Conservation (phyloP, 1,140 invertebrate genomes). For the Oreohelix idahoensis region DNA sequence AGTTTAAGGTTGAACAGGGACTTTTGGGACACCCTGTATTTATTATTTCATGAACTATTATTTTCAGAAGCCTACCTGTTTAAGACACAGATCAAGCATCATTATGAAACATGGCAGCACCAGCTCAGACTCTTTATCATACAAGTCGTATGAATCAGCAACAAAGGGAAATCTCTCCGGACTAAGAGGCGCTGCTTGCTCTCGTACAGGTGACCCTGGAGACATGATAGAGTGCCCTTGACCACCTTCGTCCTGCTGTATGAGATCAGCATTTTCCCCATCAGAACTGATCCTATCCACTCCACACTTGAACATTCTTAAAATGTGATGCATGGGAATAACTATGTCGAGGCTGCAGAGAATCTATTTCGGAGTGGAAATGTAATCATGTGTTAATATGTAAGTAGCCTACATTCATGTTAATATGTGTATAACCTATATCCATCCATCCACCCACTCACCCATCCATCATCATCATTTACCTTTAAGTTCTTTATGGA, state of each 20-base stretch:
- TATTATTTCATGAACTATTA: neutral
- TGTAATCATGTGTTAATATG: neutral
- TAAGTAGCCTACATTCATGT: too few relatives aligned
- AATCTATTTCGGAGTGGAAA: conserved; percentile 55
- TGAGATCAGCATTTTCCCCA: conserved; percentile 44
- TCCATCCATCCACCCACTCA: too few relatives aligned
- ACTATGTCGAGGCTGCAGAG: conserved; percentile 69
- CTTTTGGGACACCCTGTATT: too few relatives aligned
- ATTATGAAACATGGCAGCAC: conserved; percentile 91
- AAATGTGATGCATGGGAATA: conserved; percentile 68
- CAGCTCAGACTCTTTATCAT: conserved; percentile 71
- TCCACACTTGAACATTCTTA: conserved; percentile 68
- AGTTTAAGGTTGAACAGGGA: too few relatives aligned
- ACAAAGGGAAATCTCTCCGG: conserved; percentile 59
- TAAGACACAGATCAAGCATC: conserved; percentile 95
- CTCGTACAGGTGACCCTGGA: conserved; percentile 51
- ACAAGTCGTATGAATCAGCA: conserved; percentile 60
- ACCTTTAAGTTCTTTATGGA: too few relatives aligned
- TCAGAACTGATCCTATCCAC: conserved; percentile 58
- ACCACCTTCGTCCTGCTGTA: conserved; percentile 37
- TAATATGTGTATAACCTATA: too few relatives aligned
- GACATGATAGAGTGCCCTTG: conserved; percentile 49
- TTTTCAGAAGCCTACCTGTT: conserved; percentile 80
- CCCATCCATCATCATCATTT: too few relatives aligned
- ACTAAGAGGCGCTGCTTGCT: conserved; percentile 64